Percentiles rank a stretch among this genome's conserved stretches.
These are phyloP conservation scores for Dermatemys mawii DNA, from an alignment of 2,113 vertebrate species.

Conservation along the genomic window DNA sequence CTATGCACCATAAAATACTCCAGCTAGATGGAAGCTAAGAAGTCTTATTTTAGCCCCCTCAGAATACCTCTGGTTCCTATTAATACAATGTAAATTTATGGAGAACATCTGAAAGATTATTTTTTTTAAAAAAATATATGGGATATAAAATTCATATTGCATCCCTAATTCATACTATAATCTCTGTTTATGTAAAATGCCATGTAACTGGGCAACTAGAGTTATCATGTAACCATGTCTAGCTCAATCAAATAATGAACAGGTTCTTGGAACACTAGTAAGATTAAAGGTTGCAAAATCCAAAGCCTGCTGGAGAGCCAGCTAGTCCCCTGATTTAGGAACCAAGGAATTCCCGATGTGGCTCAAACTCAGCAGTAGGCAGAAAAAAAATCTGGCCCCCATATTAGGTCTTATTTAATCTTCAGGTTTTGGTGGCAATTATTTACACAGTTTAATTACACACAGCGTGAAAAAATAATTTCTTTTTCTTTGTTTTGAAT, in stretches of 20 bases:
- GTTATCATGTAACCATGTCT: background rate
- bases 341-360: background rate
- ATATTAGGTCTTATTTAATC: background rate
- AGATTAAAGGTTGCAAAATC: background rate
- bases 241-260: background rate
- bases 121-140: background rate
- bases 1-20: background rate
- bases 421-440: background rate
- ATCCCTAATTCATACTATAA: background rate
- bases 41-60: background rate
- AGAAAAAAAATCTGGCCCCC: background rate
- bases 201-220: background rate
- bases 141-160: background rate
- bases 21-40: background rate
- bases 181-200: background rate
- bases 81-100: background rate
- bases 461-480: background rate
- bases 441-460: background rate
- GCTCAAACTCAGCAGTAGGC: background rate
- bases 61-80: background rate
- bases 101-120: background rate
- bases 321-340: background rate
- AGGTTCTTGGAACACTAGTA: background rate
- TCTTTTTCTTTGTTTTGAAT: background rate
- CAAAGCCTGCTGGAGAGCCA: background rate